Conservation (phyloP, 2,113 vertebrate species). For the Pluvialis apricaria region DNA sequence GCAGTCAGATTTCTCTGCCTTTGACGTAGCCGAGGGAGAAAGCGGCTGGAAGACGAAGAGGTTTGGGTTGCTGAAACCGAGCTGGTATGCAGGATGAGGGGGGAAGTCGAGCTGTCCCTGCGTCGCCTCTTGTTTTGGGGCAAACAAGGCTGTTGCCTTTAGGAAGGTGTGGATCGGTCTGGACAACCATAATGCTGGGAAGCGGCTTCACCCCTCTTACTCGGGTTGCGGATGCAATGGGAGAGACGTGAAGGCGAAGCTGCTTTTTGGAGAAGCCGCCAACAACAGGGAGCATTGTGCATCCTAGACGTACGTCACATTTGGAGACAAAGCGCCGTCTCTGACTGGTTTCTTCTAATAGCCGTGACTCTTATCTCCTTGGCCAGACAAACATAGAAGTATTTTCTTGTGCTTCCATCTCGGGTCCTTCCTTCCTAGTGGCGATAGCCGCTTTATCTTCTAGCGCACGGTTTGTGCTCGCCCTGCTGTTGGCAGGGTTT, state of each 20-base stretch:
- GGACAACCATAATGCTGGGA: background rate
- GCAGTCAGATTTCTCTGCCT: background rate
- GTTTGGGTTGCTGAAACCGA: background rate
- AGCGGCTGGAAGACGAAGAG: background rate
- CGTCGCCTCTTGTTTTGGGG: rapidly evolving
- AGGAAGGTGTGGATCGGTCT: background rate
- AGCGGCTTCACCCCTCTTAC: background rate
- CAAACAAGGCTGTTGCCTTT: background rate
- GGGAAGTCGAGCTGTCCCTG: background rate
- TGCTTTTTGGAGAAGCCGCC: background rate
- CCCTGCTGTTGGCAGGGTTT: background rate
- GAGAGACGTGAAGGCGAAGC: background rate
- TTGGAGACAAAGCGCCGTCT: rapidly evolving
- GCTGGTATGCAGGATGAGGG: rapidly evolving
- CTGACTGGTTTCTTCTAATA: background rate
- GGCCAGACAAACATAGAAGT: background rate
- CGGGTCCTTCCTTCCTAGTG: background rate
- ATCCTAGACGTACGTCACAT: rapidly evolving
- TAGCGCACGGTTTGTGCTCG: rapidly evolving
- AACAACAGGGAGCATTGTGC: background rate
- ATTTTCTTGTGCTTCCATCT: background rate
- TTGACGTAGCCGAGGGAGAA: background rate
- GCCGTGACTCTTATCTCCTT: background rate
- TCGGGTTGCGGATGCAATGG: background rate
- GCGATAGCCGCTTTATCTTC: background rate